Evolutionary conservation across 2,113 vertebrate species (phyloP).

Genomic region (Carlito syrichta): DNA sequence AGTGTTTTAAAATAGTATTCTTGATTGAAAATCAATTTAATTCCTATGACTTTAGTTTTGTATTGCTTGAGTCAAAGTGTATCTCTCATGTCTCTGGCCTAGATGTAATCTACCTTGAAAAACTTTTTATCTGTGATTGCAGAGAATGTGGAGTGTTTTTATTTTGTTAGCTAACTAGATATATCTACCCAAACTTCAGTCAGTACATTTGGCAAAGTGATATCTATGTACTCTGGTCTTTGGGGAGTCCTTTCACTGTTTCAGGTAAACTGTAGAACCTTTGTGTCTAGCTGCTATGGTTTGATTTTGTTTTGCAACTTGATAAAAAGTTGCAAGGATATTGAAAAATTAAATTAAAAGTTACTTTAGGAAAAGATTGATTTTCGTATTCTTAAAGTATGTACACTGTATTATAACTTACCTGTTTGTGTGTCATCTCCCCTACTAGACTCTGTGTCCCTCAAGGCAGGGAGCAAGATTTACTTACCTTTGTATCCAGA

Average conservation of each 20-base stretch:
- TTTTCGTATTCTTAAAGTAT: neutral
- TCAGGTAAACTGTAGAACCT: neutral
- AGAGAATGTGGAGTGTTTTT: neutral
- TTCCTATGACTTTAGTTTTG: constrained; percentile 9
- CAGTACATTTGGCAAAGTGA: neutral
- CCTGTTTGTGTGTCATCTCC: neutral
- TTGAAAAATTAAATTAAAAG: neutral
- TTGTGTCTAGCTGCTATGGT: neutral
- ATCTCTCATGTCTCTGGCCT: neutral
- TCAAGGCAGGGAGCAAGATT: neutral
- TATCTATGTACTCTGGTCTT: neutral
- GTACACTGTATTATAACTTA: neutral
- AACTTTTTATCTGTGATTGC: neutral
- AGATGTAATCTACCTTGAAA: neutral
- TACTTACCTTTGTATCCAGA: neutral
- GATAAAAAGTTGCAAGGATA: neutral
- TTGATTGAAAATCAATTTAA: neutral
- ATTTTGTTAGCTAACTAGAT: neutral
- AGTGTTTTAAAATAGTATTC: neutral
- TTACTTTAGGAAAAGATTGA: neutral
- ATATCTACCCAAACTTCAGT: neutral
- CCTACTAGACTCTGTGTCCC: neutral
- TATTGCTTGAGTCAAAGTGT: neutral
- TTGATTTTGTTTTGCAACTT: neutral
- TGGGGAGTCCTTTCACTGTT: neutral